These are phyloP conservation scores for Argyresthia goedartella DNA, from an alignment of 2,888 invertebrate species.

Conservation along the genomic window DNA sequence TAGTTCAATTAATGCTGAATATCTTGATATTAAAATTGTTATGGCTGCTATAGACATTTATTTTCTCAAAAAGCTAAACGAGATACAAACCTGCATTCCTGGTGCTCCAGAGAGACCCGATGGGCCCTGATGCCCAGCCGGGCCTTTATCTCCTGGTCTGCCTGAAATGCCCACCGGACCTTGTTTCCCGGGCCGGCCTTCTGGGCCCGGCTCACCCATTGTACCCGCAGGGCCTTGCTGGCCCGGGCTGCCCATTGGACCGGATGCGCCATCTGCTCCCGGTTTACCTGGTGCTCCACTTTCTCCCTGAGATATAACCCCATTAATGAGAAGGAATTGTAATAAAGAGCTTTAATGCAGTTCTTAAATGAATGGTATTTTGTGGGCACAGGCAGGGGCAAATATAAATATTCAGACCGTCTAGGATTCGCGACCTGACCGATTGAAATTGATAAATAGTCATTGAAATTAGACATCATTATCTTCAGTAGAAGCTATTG, in stretches of 20 bases:
- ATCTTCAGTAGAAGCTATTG: no score
- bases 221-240: constrained; percentile 77
- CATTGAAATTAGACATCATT: no score
- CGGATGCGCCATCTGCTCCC: constrained; percentile 80
- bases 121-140: constrained; percentile 74
- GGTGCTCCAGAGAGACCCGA: constrained; percentile 76
- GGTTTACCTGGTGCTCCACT: constrained; percentile 79
- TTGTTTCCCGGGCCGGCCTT: constrained; percentile 76
- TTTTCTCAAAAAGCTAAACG: not conserved
- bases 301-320: constrained; percentile 76
- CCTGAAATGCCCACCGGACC: constrained; percentile 81
- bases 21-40: not conserved
- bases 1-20: not conserved
- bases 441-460: no score
- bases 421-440: no score
- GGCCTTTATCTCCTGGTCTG: constrained; percentile 83
- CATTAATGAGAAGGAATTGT: no score
- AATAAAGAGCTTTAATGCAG: no score
- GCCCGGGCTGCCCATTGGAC: constrained; percentile 75
- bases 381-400: no score
- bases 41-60: not conserved
- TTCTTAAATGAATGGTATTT: no score
- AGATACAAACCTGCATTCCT: constrained; percentile 73
- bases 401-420: no score
- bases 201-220: constrained; percentile 70